These are phyloP conservation scores for Lerista edwardsae DNA, from an alignment of 2,797 vertebrate species.

Conservation along the genomic window DNA sequence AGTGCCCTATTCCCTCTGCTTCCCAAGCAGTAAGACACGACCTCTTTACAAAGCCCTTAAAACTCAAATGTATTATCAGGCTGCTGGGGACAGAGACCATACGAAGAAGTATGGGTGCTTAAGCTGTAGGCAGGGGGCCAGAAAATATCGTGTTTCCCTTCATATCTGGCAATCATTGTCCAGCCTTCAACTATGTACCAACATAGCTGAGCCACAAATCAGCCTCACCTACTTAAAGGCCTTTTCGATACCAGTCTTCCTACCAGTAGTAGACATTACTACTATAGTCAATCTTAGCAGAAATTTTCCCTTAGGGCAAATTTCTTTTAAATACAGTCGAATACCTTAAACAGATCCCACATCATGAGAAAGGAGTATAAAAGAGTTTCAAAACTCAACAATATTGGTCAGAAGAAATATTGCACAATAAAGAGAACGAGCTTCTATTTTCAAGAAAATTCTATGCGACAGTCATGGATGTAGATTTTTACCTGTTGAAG, in stretches of 20 bases:
- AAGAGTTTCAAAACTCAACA: too few relatives aligned
- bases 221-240: not conserved
- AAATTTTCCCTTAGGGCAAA: too few relatives aligned
- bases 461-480: too few relatives aligned
- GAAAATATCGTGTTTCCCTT: not conserved
- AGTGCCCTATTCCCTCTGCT: not conserved
- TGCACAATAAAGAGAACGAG: too few relatives aligned
- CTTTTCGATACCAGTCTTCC: not conserved
- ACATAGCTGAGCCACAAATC: not conserved
- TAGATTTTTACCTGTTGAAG: conserved; percentile 15
- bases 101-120: not conserved
- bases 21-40: not conserved
- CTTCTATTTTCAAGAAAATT: not conserved
- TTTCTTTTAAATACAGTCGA: not conserved
- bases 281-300: too few relatives aligned
- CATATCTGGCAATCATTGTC: not conserved
- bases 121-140: not conserved
- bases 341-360: not conserved
- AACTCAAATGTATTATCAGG: not conserved
- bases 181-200: not conserved
- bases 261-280: not conserved
- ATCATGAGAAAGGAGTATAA: not conserved
- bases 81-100: too few relatives aligned
- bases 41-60: too few relatives aligned
- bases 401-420: too few relatives aligned